phyloP scores from a whole-genome alignment of 2,113 vertebrate species.

The Ceyx cyanopectus region DNA sequence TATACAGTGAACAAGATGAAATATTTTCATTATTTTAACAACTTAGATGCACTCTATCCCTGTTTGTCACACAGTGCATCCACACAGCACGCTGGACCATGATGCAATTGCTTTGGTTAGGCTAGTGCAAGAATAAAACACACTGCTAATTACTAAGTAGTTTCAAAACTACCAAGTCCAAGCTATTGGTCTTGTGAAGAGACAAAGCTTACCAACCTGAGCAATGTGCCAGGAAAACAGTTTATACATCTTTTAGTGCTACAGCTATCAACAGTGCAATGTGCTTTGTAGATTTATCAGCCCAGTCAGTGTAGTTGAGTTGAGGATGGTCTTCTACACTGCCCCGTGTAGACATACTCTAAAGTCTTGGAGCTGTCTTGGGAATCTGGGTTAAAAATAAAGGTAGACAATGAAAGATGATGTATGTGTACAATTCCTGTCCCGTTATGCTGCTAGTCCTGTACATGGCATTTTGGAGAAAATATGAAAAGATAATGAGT shows the following conservation, averaged over 20 bases:
- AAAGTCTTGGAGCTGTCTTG: neutral
- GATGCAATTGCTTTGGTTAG: neutral
- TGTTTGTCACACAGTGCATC: neutral
- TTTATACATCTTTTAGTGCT: neutral
- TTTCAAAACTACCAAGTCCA: neutral
- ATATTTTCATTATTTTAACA: neutral
- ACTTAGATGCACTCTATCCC: neutral
- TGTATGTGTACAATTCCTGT: conserved; percentile 1
- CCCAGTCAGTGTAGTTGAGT: neutral
- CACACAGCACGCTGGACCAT: neutral
- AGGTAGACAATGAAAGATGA: conserved; percentile 2
- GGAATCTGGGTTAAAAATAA: conserved; percentile 23
- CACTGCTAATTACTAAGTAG: neutral
- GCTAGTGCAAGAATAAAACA: neutral
- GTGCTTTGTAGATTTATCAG: neutral
- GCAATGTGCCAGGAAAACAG: neutral
- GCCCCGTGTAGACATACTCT: neutral
- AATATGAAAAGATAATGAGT: conserved; percentile 28
- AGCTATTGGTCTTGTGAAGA: neutral
- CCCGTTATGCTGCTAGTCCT: conserved; percentile 3
- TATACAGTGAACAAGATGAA: neutral
- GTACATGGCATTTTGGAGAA: conserved; percentile 22
- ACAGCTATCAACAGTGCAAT: neutral
- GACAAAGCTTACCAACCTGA: neutral
- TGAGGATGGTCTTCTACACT: neutral